Percentiles rank a stretch among this genome's conserved stretches.
Evolutionary conservation across 2,888 invertebrate genomes (phyloP).

Genomic region (Schrankia costaestrigalis): DNA sequence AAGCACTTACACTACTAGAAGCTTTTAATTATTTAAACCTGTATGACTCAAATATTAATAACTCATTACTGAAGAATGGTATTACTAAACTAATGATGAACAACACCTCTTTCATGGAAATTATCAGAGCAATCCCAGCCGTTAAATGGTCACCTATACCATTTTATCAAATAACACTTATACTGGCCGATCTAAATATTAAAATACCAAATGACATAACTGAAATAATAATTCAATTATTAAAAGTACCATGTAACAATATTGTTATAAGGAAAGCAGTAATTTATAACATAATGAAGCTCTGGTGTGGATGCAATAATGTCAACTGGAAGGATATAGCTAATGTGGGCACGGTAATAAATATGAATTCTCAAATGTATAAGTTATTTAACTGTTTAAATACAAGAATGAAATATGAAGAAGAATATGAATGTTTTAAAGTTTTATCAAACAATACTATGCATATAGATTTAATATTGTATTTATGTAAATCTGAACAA

Average conservation of each 20-base stretch:
- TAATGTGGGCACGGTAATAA: constrained; percentile 39
- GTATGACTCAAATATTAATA: constrained; percentile 46
- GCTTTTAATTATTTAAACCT: constrained; percentile 62
- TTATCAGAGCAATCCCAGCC: constrained; percentile 50
- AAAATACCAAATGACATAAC: constrained; percentile 18
- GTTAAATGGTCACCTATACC: constrained; percentile 68
- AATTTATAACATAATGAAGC: constrained; percentile 43
- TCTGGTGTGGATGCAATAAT: constrained; percentile 40
- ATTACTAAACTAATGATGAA: constrained; percentile 36
- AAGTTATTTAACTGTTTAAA: neutral
- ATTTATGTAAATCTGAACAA: constrained; percentile 39
- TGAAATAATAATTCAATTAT: constrained; percentile 39
- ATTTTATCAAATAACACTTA: constrained; percentile 51
- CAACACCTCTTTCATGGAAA: constrained; percentile 31
- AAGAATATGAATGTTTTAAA: constrained; percentile 36
- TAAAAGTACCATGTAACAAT: constrained; percentile 62
- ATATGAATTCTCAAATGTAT: constrained; percentile 11
- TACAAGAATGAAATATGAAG: constrained; percentile 16
- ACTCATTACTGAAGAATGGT: constrained; percentile 37
- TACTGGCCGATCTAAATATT: constrained; percentile 38
- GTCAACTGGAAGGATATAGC: constrained; percentile 47
- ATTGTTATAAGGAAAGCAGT: constrained; percentile 57
- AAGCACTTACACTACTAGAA: constrained; percentile 53
- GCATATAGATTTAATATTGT: constrained; percentile 49
- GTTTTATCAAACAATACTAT: constrained; percentile 31